Evolutionary conservation across 2,888 invertebrate genomes (phyloP), one percentile per base, ranked within the genome.

Genomic region (Mesorhabditis sp.): DNA sequence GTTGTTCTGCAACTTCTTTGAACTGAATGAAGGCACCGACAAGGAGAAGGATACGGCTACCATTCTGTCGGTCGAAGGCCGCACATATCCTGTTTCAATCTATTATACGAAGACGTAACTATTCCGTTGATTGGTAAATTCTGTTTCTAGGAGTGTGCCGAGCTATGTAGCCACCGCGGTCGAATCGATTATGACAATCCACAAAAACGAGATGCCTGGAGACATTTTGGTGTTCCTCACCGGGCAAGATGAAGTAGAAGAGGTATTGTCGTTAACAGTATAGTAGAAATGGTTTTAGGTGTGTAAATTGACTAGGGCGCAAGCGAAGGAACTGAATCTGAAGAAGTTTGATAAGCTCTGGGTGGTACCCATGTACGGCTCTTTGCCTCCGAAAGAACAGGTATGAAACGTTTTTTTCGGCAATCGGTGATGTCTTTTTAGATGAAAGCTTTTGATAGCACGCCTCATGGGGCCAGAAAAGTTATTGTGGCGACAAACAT

Each of bases 401-500:
- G 79, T 80, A 15, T 58, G 58, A 58, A 28, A 15, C n/a, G 2
- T 50, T 10, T 13, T 50, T 50, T 13, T 13, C 50, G n/a, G 10
- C 7, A 13, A 50, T 50, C 58, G n/a, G 7, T n/a, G 7, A 50
- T 10, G 2, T 50, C n/a, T 4, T 67, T 75, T 67, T 75, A 80
- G 80, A 77, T 86, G 80, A 81, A 82, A 72, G 85, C 81, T 10
- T 85, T 85, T 72, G 85, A 85, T 58, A 83, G 83, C 41, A 81
- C 84, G 13, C 81, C 86, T 3, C 83, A 84, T 68, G 83, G 81
- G 10, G 90, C 91, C 0, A 89, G 97, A 44, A 97, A 96, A 88
- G 91, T 96, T 42, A 91, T 98, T 0, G 88, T 97, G 4, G 92
- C 96, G 0, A 97, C 96, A 0, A 97, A 97, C 85, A 92, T 98